These are phyloP conservation scores for Nerophis ophidion DNA, from an alignment of 2,113 vertebrate species.

Conservation along the genomic window DNA sequence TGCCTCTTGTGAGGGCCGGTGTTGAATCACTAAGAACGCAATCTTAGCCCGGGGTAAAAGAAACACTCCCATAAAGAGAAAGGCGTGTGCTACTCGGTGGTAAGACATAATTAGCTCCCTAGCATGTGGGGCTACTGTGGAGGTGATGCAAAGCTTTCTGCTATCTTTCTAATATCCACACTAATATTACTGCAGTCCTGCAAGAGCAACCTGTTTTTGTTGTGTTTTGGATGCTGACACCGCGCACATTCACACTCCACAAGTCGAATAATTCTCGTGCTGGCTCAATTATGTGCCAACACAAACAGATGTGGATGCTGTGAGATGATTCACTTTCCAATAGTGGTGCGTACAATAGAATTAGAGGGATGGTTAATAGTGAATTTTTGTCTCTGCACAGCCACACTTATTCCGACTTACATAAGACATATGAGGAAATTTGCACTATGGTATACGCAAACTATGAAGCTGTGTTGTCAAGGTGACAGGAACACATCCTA, in stretches of 20 bases:
- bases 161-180: background rate
- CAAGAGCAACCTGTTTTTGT: constrained; percentile 15
- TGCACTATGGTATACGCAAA: constrained; percentile 2
- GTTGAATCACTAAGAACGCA: constrained; percentile 31
- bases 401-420: constrained; percentile 25
- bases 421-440: constrained; percentile 23
- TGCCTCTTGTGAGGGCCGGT: constrained; percentile 28
- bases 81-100: no score
- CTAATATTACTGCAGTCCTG: background rate
- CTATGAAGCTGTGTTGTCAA: background rate
- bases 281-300: background rate
- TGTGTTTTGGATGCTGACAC: constrained; percentile 6
- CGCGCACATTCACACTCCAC: background rate
- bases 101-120: no score
- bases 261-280: constrained; percentile 3
- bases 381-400: constrained; percentile 16
- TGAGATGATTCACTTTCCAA: no score
- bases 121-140: background rate
- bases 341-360: background rate
- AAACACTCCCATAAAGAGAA: constrained; percentile 13
- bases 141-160: background rate
- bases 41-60: constrained; percentile 18
- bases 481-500: background rate
- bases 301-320: background rate
- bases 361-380: background rate